A percentile compares a stretch with the other conserved stretches of the same genome.
These are phyloP conservation scores for Acrobeloides nanus DNA, from an alignment of 2,888 invertebrate species.

Conservation along the genomic window DNA sequence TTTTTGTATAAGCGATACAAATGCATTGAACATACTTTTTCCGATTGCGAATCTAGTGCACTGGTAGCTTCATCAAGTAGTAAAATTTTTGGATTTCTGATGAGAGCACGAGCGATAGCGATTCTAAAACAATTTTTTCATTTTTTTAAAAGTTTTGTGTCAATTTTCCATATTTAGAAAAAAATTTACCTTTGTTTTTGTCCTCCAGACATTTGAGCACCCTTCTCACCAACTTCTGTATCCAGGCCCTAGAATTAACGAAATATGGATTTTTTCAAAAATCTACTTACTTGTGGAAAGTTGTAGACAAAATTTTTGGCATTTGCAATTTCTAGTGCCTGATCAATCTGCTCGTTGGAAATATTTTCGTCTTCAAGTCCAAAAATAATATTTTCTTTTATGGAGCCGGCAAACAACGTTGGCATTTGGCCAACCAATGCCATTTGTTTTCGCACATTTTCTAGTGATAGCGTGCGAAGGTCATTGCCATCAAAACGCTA, in stretches of 20 bases:
- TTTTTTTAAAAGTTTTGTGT: too few relatives aligned
- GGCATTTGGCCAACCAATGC: slow-evolving; percentile 37
- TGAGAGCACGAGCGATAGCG: slow-evolving; percentile 11
- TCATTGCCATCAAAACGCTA: slow-evolving; percentile 22
- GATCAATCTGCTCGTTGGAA: slow-evolving; percentile 17
- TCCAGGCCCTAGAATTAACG: too few relatives aligned
- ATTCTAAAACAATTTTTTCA: too few relatives aligned
- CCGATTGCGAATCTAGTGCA: slow-evolving; percentile 13
- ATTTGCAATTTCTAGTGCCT: slow-evolving; percentile 20
- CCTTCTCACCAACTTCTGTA: slow-evolving; percentile 21
- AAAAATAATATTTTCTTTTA: slow-evolving; percentile 27
- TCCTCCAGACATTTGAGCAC: slow-evolving; percentile 14
- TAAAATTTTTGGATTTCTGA: slow-evolving; percentile 11
- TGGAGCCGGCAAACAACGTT: slow-evolving; percentile 31
- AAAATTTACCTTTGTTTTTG: too few relatives aligned
- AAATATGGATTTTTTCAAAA: too few relatives aligned
- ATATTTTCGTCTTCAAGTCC: slow-evolving; percentile 19
- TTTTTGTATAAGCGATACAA: too few relatives aligned
- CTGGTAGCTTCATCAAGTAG: slow-evolving; percentile 14
- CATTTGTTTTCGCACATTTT: slow-evolving; percentile 30
- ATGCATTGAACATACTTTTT: too few relatives aligned
- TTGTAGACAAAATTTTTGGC: slow-evolving; percentile 19
- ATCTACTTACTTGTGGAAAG: too few relatives aligned
- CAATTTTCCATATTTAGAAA: too few relatives aligned
- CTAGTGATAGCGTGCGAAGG: slow-evolving; percentile 10